phyloP scores from a whole-genome alignment of 2,888 invertebrate genomes.

The Monoplex corrugatus region DNA sequence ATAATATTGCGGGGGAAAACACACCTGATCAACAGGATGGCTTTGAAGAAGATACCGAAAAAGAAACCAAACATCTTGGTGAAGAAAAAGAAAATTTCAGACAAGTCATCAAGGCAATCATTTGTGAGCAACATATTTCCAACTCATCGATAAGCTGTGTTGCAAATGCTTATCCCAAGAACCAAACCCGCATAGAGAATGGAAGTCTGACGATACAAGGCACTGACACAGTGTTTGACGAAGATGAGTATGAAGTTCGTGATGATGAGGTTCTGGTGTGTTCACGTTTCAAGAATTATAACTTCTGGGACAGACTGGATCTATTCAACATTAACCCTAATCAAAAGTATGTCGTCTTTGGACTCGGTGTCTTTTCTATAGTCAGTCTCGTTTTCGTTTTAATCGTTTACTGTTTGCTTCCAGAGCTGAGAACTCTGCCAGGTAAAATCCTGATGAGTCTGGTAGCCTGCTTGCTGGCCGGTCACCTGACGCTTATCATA shows the following conservation, averaged over 20 bases:
- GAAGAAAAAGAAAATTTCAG: background rate
- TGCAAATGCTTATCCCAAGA: background rate
- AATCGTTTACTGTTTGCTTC: background rate
- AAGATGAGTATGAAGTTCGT: conserved; percentile 25
- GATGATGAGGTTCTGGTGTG: background rate
- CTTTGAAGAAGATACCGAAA: background rate
- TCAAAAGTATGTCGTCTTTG: background rate
- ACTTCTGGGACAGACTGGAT: background rate
- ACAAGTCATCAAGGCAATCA: background rate
- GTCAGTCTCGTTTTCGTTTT: conserved; percentile 15
- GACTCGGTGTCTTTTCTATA: background rate
- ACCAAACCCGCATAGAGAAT: conserved; percentile 3
- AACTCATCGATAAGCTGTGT: background rate
- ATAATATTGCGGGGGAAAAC: no score
- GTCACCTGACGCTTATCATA: conserved; percentile 14
- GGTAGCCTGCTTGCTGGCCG: background rate
- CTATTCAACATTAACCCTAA: background rate
- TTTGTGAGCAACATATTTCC: background rate
- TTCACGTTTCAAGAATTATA: conserved; percentile 10
- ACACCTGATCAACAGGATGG: background rate
- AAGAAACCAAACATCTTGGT: no score
- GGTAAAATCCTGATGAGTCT: background rate
- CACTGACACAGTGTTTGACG: background rate
- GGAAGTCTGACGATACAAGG: background rate
- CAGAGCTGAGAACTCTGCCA: conserved; percentile 34